These are phyloP conservation scores for Podilymbus podiceps DNA, from an alignment of 2,113 vertebrate genomes.

Conservation along the genomic window DNA sequence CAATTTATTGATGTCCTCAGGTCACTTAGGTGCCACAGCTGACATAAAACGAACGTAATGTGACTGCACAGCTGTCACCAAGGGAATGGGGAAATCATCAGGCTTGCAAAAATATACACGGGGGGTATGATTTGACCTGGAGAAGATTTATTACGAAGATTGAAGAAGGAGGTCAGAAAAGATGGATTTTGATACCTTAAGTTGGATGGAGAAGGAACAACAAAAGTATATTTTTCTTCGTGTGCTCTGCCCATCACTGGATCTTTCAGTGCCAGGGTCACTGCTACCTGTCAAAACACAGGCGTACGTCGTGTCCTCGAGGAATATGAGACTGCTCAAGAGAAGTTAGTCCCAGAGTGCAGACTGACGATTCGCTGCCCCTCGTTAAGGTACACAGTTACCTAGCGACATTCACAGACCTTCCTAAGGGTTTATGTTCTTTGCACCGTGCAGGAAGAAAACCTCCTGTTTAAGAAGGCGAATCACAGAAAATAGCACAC, in stretches of 20 bases:
- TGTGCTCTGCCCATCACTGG: not conserved
- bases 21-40: not conserved
- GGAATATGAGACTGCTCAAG: not conserved
- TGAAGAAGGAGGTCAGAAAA: not conserved
- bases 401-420: not conserved
- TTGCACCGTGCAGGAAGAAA: not conserved
- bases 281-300: not conserved
- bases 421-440: not conserved
- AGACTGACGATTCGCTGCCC: not conserved
- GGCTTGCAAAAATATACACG: not conserved
- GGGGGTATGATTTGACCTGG: not conserved
- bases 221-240: not conserved
- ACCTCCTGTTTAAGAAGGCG: not conserved
- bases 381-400: not conserved
- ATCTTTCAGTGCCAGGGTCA: not conserved
- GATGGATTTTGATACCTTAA: not conserved
- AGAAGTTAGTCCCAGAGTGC: not conserved
- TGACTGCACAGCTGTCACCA: not conserved
- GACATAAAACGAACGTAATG: constrained; percentile 10
- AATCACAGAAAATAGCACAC: not conserved
- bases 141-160: not conserved
- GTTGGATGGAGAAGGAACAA: not conserved
- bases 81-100: not conserved
- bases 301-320: not conserved
- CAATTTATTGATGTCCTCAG: not conserved